Conservation (phyloP, 2,797 vertebrate genomes). For the Amazona finschi region DNA sequence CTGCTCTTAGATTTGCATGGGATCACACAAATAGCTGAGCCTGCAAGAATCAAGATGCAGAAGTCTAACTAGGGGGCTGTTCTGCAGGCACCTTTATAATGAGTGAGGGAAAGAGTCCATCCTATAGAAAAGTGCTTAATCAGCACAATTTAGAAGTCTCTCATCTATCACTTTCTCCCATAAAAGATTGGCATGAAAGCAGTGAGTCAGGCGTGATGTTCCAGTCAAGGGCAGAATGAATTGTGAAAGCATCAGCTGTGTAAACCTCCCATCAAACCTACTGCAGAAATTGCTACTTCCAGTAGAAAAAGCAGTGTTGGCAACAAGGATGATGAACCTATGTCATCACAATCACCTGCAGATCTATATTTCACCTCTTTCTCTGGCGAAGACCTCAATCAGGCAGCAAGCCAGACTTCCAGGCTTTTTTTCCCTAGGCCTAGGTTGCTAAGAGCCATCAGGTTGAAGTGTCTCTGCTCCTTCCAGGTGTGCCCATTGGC, state of each 20-base stretch:
- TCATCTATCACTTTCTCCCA: not conserved
- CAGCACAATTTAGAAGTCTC: not conserved
- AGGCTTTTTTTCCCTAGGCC: conserved; percentile 25
- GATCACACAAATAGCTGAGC: not conserved
- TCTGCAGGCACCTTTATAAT: not conserved
- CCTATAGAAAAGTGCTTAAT: not conserved
- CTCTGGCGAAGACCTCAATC: not conserved
- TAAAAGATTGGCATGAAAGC: not conserved
- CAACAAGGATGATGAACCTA: not conserved
- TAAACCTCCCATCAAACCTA: not conserved
- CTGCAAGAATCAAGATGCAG: not conserved
- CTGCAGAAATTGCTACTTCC: not conserved
- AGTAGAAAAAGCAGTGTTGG: not conserved
- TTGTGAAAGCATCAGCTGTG: not conserved
- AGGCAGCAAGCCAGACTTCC: not conserved
- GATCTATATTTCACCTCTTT: not conserved
- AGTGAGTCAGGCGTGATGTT: not conserved
- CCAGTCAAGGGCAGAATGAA: not conserved
- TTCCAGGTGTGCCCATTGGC: conserved; percentile 15
- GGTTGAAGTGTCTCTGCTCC: conserved; percentile 9
- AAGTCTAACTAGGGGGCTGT: not conserved
- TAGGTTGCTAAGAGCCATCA: conserved; percentile 14
- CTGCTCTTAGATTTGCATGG: not conserved
- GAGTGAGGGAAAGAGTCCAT: not conserved
- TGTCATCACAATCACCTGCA: not conserved